phyloP scores from a whole-genome alignment of 2,888 invertebrate genomes.

The Eristalis arbustorum region DNA sequence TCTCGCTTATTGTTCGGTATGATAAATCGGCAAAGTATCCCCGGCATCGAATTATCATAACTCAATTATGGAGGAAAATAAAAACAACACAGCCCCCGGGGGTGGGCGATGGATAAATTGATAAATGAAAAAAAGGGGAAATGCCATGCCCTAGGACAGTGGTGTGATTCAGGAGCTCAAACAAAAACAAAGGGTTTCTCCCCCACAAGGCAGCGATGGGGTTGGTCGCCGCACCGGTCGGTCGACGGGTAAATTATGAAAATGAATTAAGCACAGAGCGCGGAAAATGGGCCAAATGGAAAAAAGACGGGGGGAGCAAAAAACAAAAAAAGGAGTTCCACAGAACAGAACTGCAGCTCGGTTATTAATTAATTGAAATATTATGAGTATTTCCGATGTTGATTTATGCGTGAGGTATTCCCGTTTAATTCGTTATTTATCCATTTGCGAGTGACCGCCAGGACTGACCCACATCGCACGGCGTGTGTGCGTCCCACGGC shows the following conservation, averaged over 20 bases:
- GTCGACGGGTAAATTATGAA: slow-evolving; percentile 50
- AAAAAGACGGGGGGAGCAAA: slow-evolving; percentile 7
- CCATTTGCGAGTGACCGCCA: slow-evolving; percentile 1
- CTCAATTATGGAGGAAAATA: slow-evolving; percentile 60
- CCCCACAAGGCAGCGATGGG: not conserved
- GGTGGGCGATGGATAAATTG: too few relatives aligned
- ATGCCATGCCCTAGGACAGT: not conserved
- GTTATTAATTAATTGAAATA: slow-evolving; percentile 69
- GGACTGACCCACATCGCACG: not conserved
- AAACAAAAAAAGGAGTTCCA: not conserved
- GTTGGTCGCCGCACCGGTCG: not conserved
- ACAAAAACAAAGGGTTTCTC: not conserved
- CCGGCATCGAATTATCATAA: slow-evolving; percentile 66
- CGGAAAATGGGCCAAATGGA: slow-evolving; percentile 42
- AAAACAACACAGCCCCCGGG: not conserved
- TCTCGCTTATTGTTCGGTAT: slow-evolving; percentile 37
- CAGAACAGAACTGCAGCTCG: slow-evolving; percentile 8
- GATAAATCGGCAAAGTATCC: slow-evolving; percentile 54
- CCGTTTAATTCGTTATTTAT: slow-evolving; percentile 45
- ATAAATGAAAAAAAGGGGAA: not conserved
- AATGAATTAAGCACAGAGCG: slow-evolving; percentile 59
- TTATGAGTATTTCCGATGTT: slow-evolving; percentile 61
- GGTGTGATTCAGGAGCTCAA: not conserved
- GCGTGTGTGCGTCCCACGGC: not conserved
- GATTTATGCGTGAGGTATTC: slow-evolving; percentile 60